Evolutionary conservation across 2,113 vertebrate species (phyloP).

Genomic region (western clawed frog (Xenopus tropicalis)): UCB_Xtro_10.0 CM004446.2:2797501-2798000

Average conservation of each 20-base stretch:
- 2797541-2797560: slow-evolving; percentile 55
- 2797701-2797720: slow-evolving; percentile 51
- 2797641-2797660: slow-evolving; percentile 29
- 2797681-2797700: too few species aligned
- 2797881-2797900: slow-evolving; percentile 51
- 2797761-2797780: too few species aligned
- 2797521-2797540: too few species aligned
- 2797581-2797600: slow-evolving; percentile 52
- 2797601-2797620: too few species aligned
- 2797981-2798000: too few species aligned
- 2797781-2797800: slow-evolving; percentile 42
- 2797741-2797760: too few species aligned
- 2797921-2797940: slow-evolving; percentile 54
- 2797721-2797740: slow-evolving; percentile 40
- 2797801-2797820: slow-evolving; percentile 47
- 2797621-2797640: slow-evolving; percentile 54
- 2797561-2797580: slow-evolving; percentile 31
- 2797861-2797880: slow-evolving; percentile 22
- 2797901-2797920: too few species aligned
- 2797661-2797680: too few species aligned
- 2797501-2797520: slow-evolving; percentile 48
- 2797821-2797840: too few species aligned
- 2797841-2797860: slow-evolving; percentile 55
- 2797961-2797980: slow-evolving; percentile 52
- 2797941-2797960: slow-evolving; percentile 34